phyloP scores from a whole-genome alignment of 1,140 invertebrate genomes.

The Mycetomoellerius zeteki region DNA sequence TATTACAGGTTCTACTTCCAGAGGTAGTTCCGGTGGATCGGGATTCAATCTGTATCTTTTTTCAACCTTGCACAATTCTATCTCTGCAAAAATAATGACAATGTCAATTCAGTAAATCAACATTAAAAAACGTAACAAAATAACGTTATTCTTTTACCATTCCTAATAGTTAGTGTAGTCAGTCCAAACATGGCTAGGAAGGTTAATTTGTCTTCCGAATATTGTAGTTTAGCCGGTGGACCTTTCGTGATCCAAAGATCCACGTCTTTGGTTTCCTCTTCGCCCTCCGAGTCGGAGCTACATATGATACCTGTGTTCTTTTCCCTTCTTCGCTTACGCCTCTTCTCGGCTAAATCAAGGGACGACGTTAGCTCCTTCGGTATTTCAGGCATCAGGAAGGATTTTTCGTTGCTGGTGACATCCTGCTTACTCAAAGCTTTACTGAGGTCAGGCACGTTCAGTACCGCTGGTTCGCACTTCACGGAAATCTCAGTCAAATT shows the following conservation, averaged over 20 bases:
- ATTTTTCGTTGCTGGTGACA: slow-evolving; percentile 52
- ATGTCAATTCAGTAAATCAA: neutral
- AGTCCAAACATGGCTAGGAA: slow-evolving; percentile 86
- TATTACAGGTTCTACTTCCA: slow-evolving; percentile 73
- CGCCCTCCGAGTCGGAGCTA: slow-evolving; percentile 84
- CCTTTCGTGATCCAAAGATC: slow-evolving; percentile 86
- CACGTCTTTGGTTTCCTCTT: slow-evolving; percentile 80
- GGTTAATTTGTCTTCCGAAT: slow-evolving; percentile 84
- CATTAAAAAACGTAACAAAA: neutral
- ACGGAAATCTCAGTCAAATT: slow-evolving; percentile 80
- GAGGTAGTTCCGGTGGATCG: slow-evolving; percentile 81
- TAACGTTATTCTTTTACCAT: slow-evolving; percentile 78
- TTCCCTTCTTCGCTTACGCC: slow-evolving; percentile 81
- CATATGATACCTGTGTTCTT: slow-evolving; percentile 71
- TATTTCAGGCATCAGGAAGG: slow-evolving; percentile 76
- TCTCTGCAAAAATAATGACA: slow-evolving; percentile 73
- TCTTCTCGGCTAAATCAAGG: slow-evolving; percentile 84
- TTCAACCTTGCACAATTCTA: slow-evolving; percentile 83
- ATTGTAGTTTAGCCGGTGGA: slow-evolving; percentile 85
- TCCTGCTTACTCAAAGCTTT: slow-evolving; percentile 79
- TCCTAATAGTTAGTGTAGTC: slow-evolving; percentile 84
- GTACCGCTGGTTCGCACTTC: slow-evolving; percentile 81
- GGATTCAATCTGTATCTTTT: slow-evolving; percentile 82
- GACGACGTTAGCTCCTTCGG: slow-evolving; percentile 81
- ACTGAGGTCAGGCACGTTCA: slow-evolving; percentile 85